Base-by-base conservation (phyloP, 1,140 invertebrate species). In the Liolophura sinensis region DNA sequence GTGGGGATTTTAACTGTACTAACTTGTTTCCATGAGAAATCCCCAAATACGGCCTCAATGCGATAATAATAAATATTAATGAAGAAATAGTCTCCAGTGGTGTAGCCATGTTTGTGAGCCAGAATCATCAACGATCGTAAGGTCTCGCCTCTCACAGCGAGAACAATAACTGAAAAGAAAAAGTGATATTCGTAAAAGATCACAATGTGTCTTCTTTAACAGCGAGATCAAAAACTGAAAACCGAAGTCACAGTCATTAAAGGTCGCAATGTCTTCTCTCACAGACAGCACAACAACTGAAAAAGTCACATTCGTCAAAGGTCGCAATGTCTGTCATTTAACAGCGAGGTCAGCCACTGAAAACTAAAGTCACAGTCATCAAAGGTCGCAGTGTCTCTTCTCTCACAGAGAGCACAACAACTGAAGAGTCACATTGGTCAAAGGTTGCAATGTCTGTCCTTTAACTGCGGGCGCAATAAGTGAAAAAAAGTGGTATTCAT, bases 21-120 rank as follows among this genome's bases (percentile, higher is more conserved):
- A 49, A 73, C 71, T 65, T 63, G 58, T 62, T 70, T 58, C 71
- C 71, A 73, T 18, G 62, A 60, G 25, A 69, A 70, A 47, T 73
- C 68, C 6, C 71, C 71, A 65, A 67, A 73, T 18, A 58, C 64
- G 24, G 55, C 62, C 40, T 24, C 47, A 11, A 67, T 65, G 20
- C 40, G 50, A 18, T 73, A 73, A 47, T 67, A 73, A 20, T 64
- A 67, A 15, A 73, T 60, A 62, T 55, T 55, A 20, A 73, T 62
- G 22, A 73, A 73, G 49, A 70, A 58, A 40, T 67, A 70, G 22
- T 58, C 50, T 16, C 68, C 68, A 22, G 58, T 52, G 1, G 64
- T 73, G 12, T 70, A 60, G 12, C 65, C 68, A 49, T 65, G 55
- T 14, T 70, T 22, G 57, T 62, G 49, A 6, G 71, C 71, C 5